A percentile compares a stretch with the other conserved stretches of the same genome.
Conservation (phyloP, 2,113 vertebrate species). For the Calidris pugnax region DNA sequence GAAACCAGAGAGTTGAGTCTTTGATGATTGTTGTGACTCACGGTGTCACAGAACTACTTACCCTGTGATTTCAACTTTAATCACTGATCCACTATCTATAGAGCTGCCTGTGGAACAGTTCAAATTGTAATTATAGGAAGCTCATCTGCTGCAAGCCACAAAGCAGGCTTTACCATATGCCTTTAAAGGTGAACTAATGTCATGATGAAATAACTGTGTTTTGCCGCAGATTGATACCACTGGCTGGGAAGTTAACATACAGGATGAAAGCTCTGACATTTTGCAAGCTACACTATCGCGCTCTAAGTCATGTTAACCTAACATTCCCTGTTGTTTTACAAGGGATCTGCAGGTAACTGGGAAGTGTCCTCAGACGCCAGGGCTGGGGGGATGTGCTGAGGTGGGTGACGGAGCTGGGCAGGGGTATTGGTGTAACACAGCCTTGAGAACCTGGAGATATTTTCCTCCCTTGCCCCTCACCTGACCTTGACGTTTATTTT, state of each 20-base stretch:
- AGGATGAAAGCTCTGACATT: constrained; percentile 66
- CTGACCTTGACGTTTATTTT: not conserved
- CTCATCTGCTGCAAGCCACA: constrained; percentile 71
- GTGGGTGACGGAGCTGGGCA: not conserved
- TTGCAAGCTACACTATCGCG: constrained; percentile 19
- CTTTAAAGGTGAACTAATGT: constrained; percentile 75
- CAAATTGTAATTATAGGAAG: constrained; percentile 76
- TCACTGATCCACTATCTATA: constrained; percentile 74
- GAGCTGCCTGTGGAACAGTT: constrained; percentile 69
- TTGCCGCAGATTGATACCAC: constrained; percentile 62
- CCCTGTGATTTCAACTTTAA: constrained; percentile 77
- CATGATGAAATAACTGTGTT: constrained; percentile 68
- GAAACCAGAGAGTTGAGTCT: constrained; percentile 70
- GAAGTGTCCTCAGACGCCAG: not conserved
- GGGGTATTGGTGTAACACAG: not conserved
- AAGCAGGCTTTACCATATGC: constrained; percentile 74
- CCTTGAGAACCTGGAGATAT: fast-evolving
- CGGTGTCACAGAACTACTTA: constrained; percentile 75
- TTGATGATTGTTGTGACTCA: constrained; percentile 76
- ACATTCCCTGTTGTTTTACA: constrained; percentile 56
- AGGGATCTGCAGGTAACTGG: constrained; percentile 9
- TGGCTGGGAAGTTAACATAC: constrained; percentile 57
- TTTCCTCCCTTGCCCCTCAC: not conserved
- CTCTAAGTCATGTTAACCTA: not conserved
- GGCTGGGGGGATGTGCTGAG: not conserved